Conservation (phyloP, 2,113 vertebrate genomes). For the Oenanthe oenanthe region DNA sequence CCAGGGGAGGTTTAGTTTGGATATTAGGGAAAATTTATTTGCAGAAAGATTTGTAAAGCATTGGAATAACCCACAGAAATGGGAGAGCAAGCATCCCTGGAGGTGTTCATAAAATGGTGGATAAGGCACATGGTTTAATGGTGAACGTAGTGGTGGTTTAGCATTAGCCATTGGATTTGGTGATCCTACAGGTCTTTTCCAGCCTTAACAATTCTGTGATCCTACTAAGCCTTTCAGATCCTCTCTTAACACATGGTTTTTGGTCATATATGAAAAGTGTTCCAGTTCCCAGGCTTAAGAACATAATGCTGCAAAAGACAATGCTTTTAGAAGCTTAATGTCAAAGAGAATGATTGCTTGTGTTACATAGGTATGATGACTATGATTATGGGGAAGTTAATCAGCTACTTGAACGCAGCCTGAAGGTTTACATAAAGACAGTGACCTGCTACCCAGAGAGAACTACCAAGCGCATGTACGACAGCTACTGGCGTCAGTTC, state of each 20-base stretch:
- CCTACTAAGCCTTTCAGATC: background rate
- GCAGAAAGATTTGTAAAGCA: background rate
- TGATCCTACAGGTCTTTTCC: background rate
- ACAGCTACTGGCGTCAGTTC: constrained; percentile 87
- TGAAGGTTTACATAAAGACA: constrained; percentile 91
- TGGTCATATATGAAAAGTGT: background rate
- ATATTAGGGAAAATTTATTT: background rate
- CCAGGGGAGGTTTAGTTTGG: background rate
- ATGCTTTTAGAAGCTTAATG: background rate
- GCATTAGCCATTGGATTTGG: background rate
- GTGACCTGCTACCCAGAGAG: constrained; percentile 88
- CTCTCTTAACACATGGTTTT: background rate
- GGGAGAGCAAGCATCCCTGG: background rate
- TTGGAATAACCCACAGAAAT: background rate
- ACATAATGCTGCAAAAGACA: background rate
- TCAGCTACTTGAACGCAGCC: constrained; percentile 86
- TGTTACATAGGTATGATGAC: constrained; percentile 83
- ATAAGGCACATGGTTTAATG: background rate
- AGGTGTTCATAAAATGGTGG: background rate
- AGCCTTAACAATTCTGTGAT: background rate
- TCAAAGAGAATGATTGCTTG: background rate
- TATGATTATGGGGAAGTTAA: constrained; percentile 90
- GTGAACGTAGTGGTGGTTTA: background rate
- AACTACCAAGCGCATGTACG: constrained; percentile 87
- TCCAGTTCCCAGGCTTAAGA: background rate